These are phyloP conservation scores for Leucophora obtusa DNA, from an alignment of 2,888 invertebrate species.

Conservation along the genomic window DNA sequence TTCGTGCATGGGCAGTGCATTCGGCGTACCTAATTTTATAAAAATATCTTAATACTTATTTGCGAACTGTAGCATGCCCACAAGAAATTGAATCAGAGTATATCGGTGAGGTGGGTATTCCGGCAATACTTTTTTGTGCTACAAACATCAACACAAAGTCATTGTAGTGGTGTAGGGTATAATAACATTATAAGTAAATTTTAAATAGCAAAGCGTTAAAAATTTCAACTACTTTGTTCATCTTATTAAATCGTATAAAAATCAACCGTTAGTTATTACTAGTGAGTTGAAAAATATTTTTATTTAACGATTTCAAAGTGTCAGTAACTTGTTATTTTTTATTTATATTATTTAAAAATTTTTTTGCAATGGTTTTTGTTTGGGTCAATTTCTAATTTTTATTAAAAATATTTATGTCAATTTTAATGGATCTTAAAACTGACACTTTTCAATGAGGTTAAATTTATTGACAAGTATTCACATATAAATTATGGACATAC, in stretches of 20 bases:
- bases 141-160: too few relatives aligned
- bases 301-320: conserved; percentile 29
- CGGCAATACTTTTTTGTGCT: too few relatives aligned
- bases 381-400: background rate
- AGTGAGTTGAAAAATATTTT: background rate
- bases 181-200: background rate
- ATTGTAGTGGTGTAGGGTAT: too few relatives aligned
- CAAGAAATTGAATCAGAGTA: too few relatives aligned
- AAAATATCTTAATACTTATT: too few relatives aligned
- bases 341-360: background rate
- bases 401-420: background rate
- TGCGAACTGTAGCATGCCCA: too few relatives aligned
- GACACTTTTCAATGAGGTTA: background rate
- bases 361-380: background rate
- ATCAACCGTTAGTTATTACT: background rate
- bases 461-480: background rate
- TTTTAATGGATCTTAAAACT: background rate
- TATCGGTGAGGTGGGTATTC: too few relatives aligned
- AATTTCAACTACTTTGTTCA: background rate
- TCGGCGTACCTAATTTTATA: too few relatives aligned
- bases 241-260: background rate
- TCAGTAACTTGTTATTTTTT: conserved; percentile 28
- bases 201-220: conserved; percentile 1
- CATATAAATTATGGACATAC: too few relatives aligned
- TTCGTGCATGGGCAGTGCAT: too few relatives aligned